Base-by-base conservation (phyloP, 1,140 invertebrate species). In the Cecropterus lyciades region DNA sequence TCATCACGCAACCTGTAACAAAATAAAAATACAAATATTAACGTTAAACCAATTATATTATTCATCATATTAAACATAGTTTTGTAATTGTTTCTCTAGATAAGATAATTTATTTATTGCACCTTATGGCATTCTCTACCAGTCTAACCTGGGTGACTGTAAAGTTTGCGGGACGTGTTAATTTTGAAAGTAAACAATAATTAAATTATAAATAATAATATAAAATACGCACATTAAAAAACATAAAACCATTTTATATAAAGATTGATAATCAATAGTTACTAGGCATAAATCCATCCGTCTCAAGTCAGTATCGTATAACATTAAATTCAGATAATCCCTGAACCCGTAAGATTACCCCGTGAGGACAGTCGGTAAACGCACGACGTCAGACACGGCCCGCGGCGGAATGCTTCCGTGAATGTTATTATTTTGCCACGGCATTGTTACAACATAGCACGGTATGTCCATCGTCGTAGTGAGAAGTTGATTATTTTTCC, bases 1-100 rank as follows among this genome's bases (percentile, higher is more conserved):
- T 97, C 97, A 85, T 97, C 97, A 77, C 96, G 94, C 91, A 97
- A 94, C 94, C 96, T 97, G 94, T 15, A 95, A 95, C 87, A 93
- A 93, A 48, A 57, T 9, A 65, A 52, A 52, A 46, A 30, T 30
- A 8, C 3, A 30, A 7, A 30, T 30, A 20, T 30, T 30, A 30
- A 30, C 27, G 27, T 30, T 30, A 7, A 30, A 30, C 27, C n/a
- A n/a, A n/a, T n/a, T 30, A 30, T 7, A 30, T 6, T 7, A 30
- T 8, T 30, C 7, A 6, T 30, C 27, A 30, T 30, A 30, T 30
- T 0, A 30, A 30, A 30, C 1, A 30, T 30, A 30, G 0, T 30
- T 30, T 5, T 30, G 7, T 30, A 30, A 30, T 30, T 30, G 7
- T 7, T 30, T 30, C 27, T n/a, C n/a, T n/a, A n/a, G n/a, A n/a